phyloP scores from a whole-genome alignment of 2,113 vertebrate species.

The Hiodon tergisus region DNA sequence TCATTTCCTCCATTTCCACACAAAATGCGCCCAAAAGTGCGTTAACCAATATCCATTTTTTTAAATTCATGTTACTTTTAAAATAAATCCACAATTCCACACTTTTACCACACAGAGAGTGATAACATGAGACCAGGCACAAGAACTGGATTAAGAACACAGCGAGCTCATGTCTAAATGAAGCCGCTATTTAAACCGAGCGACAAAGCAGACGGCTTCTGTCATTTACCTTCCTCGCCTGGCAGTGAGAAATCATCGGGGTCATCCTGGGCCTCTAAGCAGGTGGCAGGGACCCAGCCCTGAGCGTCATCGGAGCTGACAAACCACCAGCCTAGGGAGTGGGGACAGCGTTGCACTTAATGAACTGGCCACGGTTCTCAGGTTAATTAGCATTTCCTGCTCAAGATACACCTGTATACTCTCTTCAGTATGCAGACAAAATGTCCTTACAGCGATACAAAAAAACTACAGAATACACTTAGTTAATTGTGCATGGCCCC shows the following conservation, averaged over 20 bases:
- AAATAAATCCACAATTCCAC: too few species aligned
- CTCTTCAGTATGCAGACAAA: too few species aligned
- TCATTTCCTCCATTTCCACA: constrained; percentile 7
- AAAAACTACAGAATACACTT: too few species aligned
- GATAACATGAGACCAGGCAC: not conserved
- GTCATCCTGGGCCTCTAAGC: constrained; percentile 90
- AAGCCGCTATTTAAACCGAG: not conserved
- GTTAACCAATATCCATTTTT: not conserved
- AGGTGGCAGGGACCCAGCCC: constrained; percentile 97
- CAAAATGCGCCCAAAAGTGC: not conserved
- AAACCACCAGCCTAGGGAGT: constrained; percentile 90
- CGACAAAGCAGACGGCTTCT: constrained; percentile 1
- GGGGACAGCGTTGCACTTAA: not conserved
- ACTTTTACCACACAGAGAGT: not conserved
- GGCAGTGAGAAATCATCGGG: constrained; percentile 84
- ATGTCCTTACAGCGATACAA: too few species aligned
- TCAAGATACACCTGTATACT: too few species aligned
- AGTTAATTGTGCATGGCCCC: too few species aligned
- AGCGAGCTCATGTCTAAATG: not conserved
- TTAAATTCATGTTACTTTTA: too few species aligned
- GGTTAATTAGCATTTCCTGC: too few species aligned
- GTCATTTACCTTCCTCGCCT: constrained; percentile 80
- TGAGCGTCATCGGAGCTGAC: constrained; percentile 91
- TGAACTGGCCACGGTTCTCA: too few species aligned
- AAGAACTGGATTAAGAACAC: not conserved